phyloP scores from a whole-genome alignment of 2,113 vertebrate species.

The Mystacornis crossleyi region DNA sequence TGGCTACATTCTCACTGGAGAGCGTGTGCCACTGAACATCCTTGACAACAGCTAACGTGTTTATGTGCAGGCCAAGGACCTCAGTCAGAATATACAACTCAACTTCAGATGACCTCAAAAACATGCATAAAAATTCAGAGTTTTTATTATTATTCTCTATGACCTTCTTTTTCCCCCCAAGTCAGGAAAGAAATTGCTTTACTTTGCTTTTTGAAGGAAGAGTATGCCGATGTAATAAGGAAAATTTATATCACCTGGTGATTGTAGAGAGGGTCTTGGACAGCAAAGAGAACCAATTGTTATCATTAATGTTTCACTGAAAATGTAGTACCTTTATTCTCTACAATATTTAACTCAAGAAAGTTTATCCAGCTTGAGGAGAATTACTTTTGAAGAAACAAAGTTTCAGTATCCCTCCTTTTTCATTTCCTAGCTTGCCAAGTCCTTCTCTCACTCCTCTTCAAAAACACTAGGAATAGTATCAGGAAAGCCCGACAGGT shows the following conservation, averaged over 20 bases:
- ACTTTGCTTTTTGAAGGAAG: neutral
- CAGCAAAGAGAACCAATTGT: neutral
- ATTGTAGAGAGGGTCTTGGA: neutral
- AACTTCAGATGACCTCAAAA: neutral
- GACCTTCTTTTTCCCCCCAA: fast-evolving
- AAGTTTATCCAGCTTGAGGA: conserved; percentile 1
- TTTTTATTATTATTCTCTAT: neutral
- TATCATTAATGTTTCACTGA: neutral
- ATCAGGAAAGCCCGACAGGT: neutral
- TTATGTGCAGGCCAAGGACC: neutral
- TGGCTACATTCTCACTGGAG: neutral
- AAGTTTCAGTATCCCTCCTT: neutral
- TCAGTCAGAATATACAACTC: neutral
- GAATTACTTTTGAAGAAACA: neutral
- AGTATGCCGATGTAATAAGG: neutral
- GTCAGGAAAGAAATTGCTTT: neutral
- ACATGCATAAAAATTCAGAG: neutral
- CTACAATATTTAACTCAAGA: neutral
- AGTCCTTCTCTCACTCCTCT: neutral
- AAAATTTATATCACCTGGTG: conserved; percentile 8
- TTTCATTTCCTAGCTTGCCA: neutral
- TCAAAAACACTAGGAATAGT: neutral
- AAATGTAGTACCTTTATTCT: neutral
- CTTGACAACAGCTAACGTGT: neutral
- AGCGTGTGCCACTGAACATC: neutral